These are phyloP conservation scores for Tapirus indicus DNA, from an alignment of 2,797 vertebrate species.

Conservation along the genomic window DNA sequence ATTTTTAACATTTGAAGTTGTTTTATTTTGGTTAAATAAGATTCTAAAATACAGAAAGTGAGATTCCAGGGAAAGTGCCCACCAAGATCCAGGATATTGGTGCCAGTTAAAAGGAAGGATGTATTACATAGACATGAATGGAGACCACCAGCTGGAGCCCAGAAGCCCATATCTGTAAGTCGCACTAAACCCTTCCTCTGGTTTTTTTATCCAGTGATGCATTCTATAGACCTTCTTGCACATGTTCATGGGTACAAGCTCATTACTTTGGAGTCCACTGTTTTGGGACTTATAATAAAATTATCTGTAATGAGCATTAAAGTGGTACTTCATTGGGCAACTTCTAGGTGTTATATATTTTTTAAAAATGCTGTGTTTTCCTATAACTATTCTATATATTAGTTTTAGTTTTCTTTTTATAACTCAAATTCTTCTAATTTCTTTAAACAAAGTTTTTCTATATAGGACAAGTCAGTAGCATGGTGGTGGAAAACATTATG, in stretches of 20 bases:
- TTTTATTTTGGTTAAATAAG: slow-evolving; percentile 77
- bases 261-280: not conserved
- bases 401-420: slow-evolving; percentile 35
- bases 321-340: not conserved
- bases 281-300: not conserved
- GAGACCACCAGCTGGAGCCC: slow-evolving; percentile 83
- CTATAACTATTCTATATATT: not conserved
- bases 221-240: not conserved
- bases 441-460: not conserved
- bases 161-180: slow-evolving; percentile 73
- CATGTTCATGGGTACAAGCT: not conserved
- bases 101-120: slow-evolving; percentile 77
- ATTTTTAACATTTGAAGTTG: slow-evolving; percentile 31
- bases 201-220: not conserved
- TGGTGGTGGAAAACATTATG: not conserved
- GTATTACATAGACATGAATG: slow-evolving; percentile 81
- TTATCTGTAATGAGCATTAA: not conserved
- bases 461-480: not conserved
- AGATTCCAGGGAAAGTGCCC: slow-evolving; percentile 79
- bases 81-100: slow-evolving; percentile 77
- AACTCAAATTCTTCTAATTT: slow-evolving; percentile 17
- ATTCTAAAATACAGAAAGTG: slow-evolving; percentile 81
- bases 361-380: not conserved
- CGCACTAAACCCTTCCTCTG: not conserved
- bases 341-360: not conserved